Conservation (phyloP, 2,888 invertebrate species). For the Pteria penguin region DNA sequence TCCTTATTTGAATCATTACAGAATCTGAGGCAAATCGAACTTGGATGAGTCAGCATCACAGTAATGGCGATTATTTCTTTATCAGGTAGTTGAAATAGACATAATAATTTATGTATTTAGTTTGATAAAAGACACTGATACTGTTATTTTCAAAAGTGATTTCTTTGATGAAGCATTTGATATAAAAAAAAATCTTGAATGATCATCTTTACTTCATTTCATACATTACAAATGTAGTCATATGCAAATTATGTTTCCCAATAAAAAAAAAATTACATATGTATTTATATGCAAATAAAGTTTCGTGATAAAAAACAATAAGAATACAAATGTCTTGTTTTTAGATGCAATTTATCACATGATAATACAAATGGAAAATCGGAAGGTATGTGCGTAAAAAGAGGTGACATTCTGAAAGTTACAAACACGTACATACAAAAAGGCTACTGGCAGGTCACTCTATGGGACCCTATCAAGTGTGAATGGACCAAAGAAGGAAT, state of each 20-base stretch:
- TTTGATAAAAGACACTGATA: too few relatives aligned
- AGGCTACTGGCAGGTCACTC: neutral
- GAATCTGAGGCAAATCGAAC: neutral
- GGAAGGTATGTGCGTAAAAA: neutral
- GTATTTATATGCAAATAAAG: too few relatives aligned
- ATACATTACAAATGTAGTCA: too few relatives aligned
- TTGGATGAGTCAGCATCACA: neutral
- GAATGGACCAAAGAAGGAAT: neutral
- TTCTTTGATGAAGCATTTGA: too few relatives aligned
- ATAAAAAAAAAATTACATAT: too few relatives aligned
- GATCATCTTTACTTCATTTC: too few relatives aligned
- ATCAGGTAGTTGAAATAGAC: neutral
- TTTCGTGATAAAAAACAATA: too few relatives aligned
- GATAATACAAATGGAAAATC: neutral
- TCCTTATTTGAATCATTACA: neutral
- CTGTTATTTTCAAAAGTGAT: too few relatives aligned
- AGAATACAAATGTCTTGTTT: too few relatives aligned
- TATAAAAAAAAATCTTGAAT: too few relatives aligned
- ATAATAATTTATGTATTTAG: too few relatives aligned
- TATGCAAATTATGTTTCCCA: too few relatives aligned
- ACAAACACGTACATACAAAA: neutral
- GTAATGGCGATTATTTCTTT: neutral
- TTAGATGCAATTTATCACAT: neutral
- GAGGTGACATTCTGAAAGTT: neutral
- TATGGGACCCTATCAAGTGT: neutral